A percentile compares a stretch with the other conserved stretches of the same genome.
phyloP scores from a whole-genome alignment of 1,140 invertebrate species.

The Olivierus martensii region DNA sequence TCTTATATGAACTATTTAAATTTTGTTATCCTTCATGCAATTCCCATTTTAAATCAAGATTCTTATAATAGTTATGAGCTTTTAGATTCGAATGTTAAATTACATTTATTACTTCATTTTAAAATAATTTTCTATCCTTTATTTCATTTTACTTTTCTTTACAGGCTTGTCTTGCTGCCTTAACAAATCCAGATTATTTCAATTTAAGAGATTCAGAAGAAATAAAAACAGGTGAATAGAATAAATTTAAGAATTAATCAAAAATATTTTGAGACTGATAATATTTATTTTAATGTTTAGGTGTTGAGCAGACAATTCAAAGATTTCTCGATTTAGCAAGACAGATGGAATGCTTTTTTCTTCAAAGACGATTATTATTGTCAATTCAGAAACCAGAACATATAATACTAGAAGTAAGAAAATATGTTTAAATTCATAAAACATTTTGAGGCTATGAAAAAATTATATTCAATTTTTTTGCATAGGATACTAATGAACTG shows the following conservation, averaged over 20 bases:
- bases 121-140: not conserved
- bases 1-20: not conserved
- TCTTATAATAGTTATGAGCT: slow-evolving; percentile 5
- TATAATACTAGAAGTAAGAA: slow-evolving; percentile 60
- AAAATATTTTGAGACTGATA: not conserved
- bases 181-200: slow-evolving; percentile 66
- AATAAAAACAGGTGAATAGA: slow-evolving; percentile 26
- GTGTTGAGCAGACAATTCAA: slow-evolving; percentile 65
- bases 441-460: not conserved
- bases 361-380: slow-evolving; percentile 78
- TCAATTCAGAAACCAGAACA: slow-evolving; percentile 83
- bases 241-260: not conserved
- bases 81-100: not conserved
- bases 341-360: slow-evolving; percentile 86
- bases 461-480: slow-evolving; percentile 1
- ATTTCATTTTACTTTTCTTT: slow-evolving; percentile 25
- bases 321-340: slow-evolving; percentile 76
- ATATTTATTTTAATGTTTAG: slow-evolving; percentile 17
- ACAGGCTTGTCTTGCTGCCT: slow-evolving; percentile 64
- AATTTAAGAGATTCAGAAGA: slow-evolving; percentile 39
- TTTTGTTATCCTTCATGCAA: not conserved
- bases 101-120: not conserved
- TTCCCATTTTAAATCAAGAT: not conserved
- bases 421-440: slow-evolving; percentile 4
- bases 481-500: slow-evolving; percentile 64